These are phyloP conservation scores for Pempheris klunzingeri DNA, from an alignment of 2,797 vertebrate genomes.

Conservation along the genomic window DNA sequence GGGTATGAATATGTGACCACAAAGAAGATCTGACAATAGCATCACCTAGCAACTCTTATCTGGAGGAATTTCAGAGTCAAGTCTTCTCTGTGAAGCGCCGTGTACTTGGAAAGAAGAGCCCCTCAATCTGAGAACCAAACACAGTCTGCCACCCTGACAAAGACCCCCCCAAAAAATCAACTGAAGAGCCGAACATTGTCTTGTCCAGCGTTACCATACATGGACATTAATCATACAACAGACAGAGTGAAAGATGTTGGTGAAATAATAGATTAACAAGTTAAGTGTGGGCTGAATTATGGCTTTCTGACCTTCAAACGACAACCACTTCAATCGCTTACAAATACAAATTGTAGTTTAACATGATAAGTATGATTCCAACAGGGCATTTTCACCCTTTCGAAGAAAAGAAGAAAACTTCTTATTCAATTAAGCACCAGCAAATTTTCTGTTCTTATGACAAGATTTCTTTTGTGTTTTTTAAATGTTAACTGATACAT, in stretches of 20 bases:
- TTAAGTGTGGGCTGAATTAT: constrained; percentile 80
- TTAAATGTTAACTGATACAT: neutral
- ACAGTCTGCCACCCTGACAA: constrained; percentile 74
- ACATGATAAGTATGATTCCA: constrained; percentile 25
- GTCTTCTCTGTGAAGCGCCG: constrained; percentile 77
- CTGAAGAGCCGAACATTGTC: constrained; percentile 76
- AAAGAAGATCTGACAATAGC: constrained; percentile 83
- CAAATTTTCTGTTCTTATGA: neutral
- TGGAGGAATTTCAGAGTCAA: constrained; percentile 88
- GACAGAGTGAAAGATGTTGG: constrained; percentile 67
- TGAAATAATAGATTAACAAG: constrained; percentile 80
- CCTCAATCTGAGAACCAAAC: constrained; percentile 78
- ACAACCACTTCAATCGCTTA: constrained; percentile 50
- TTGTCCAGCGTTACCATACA: constrained; percentile 70
- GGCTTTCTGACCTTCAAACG: constrained; percentile 69
- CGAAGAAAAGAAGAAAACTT: neutral
- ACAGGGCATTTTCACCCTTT: neutral
- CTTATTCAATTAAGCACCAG: neutral
- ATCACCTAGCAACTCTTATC: constrained; percentile 86
- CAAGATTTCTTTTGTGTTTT: neutral
- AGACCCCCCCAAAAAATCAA: constrained; percentile 68
- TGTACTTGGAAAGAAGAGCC: constrained; percentile 80
- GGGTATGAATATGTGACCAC: constrained; percentile 87
- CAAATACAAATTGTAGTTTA: constrained; percentile 56
- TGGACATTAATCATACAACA: constrained; percentile 81